Conservation (phyloP, 2,888 invertebrate species). For the Heliconius ismenius region DNA sequence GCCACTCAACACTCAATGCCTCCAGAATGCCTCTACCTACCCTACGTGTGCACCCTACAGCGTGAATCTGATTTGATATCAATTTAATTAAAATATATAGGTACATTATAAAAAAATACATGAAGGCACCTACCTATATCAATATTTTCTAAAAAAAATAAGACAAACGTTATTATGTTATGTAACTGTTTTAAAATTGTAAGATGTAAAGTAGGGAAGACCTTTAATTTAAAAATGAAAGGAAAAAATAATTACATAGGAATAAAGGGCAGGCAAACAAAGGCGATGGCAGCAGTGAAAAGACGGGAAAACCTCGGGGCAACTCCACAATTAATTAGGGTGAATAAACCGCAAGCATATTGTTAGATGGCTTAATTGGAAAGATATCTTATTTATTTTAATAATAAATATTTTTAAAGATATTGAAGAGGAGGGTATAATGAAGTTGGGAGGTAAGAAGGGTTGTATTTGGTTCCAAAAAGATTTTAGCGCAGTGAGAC, state of each 20-base stretch:
- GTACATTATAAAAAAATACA: no score
- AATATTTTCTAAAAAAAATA: not conserved
- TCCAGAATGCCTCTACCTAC: no score
- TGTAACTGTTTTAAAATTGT: not conserved
- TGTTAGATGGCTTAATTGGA: constrained; percentile 15
- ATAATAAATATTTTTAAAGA: not conserved
- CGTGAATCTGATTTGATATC: no score
- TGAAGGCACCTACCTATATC: not conserved
- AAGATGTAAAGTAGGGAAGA: constrained; percentile 2
- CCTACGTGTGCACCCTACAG: no score
- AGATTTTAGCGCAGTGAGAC: no score
- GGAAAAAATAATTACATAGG: constrained; percentile 11
- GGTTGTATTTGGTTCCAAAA: no score
- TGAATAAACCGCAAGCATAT: constrained; percentile 14
- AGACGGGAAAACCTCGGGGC: constrained; percentile 26
- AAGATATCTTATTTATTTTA: constrained; percentile 14
- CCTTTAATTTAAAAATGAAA: constrained; percentile 12
- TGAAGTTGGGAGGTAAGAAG: no score
- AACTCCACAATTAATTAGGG: constrained; percentile 18
- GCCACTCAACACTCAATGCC: no score
- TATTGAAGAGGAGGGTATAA: no score
- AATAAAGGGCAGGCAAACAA: constrained; percentile 26
- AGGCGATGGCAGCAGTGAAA: constrained; percentile 16
- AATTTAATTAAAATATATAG: no score
- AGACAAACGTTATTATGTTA: not conserved